These are phyloP conservation scores for Lepas anatifera DNA, from an alignment of 2,888 invertebrate genomes.

Conservation along the genomic window DNA sequence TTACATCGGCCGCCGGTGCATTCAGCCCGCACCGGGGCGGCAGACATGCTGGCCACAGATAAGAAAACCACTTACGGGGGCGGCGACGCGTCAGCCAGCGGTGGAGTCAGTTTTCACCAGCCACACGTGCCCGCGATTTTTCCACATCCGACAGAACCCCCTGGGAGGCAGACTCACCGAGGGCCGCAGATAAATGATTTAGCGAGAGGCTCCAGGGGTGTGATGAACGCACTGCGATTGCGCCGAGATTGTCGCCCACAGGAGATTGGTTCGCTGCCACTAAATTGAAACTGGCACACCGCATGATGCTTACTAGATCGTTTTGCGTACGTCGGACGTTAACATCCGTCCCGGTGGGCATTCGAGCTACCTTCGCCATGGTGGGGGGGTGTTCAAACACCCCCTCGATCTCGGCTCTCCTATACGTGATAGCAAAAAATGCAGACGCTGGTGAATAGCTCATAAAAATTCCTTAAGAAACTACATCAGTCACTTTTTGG, in stretches of 20 bases:
- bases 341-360: too few species aligned
- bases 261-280: not conserved
- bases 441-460: too few species aligned
- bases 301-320: too few species aligned
- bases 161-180: not conserved
- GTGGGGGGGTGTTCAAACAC: too few species aligned
- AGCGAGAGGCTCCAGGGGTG: not conserved
- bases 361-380: too few species aligned
- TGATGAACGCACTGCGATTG: not conserved
- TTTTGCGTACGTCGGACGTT: too few species aligned
- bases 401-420: too few species aligned
- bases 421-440: too few species aligned
- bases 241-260: not conserved
- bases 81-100: not conserved
- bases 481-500: too few species aligned
- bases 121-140: not conserved
- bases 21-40: not conserved
- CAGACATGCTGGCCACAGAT: conserved; percentile 1
- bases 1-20: not conserved
- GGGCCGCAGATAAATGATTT: conserved; percentile 1
- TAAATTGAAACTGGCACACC: not conserved
- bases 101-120: too few species aligned
- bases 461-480: too few species aligned
- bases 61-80: conserved; percentile 3
- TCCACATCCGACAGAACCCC: not conserved